Conservation (phyloP, 92 coral and sea anemone species). For the Parazoanthus swiftii region DNA sequence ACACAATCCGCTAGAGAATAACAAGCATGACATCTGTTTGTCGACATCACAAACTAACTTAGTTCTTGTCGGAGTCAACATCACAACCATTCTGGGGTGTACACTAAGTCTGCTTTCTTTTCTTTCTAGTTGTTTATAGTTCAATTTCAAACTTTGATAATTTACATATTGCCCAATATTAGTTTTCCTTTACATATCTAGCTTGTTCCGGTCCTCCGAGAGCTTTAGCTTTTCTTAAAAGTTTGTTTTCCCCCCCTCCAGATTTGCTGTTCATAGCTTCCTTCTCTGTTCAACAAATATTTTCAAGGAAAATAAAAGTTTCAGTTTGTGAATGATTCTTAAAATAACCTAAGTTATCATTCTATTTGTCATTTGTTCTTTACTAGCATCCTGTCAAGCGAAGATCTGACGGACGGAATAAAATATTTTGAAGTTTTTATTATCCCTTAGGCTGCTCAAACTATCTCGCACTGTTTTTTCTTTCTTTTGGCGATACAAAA, state of each 20-base stretch:
- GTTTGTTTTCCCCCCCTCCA: not conserved
- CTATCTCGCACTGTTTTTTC: not conserved
- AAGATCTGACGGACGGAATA: not conserved
- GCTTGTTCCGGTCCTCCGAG: slow-evolving; percentile 31
- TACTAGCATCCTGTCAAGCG: not conserved
- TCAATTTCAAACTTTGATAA: slow-evolving; percentile 1
- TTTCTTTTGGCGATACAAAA: not conserved
- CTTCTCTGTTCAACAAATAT: not conserved
- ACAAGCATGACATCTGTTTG: not conserved
- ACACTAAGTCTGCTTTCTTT: not conserved
- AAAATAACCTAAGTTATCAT: not conserved
- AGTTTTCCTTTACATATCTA: slow-evolving; percentile 31
- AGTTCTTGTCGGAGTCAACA: slow-evolving; percentile 9
- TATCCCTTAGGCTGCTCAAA: not conserved
- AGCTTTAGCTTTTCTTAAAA: not conserved
- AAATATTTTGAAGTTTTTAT: not conserved
- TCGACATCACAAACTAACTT: not conserved
- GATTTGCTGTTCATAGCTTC: not conserved
- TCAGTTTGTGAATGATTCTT: not conserved
- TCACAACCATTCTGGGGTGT: not conserved
- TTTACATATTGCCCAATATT: slow-evolving; percentile 39
- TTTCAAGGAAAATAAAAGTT: not conserved
- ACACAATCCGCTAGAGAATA: not conserved
- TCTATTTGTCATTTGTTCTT: not conserved
- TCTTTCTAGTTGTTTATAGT: not conserved